Percentiles rank a stretch among this genome's conserved stretches.
These are phyloP conservation scores for Thyatira batis DNA, from an alignment of 2,888 invertebrate genomes.

Conservation along the genomic window DNA sequence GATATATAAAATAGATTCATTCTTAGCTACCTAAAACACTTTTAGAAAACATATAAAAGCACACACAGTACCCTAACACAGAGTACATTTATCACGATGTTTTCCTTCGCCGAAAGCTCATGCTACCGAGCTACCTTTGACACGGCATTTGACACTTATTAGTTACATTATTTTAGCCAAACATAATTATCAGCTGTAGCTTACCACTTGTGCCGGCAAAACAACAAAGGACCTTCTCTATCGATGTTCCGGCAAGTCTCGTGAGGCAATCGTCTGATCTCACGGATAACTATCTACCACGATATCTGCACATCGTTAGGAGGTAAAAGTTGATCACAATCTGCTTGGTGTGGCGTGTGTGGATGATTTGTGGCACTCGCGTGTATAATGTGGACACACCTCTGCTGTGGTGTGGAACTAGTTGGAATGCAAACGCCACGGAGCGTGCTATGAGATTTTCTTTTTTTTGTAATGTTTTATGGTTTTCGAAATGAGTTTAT, in stretches of 20 bases:
- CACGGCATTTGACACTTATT: no score
- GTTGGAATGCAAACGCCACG: not conserved
- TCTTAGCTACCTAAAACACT: no score
- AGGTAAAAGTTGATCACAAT: slow-evolving; percentile 31
- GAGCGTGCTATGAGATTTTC: not conserved
- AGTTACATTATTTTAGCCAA: no score
- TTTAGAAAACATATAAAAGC: no score
- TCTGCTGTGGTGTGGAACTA: slow-evolving; percentile 16
- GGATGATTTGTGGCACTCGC: slow-evolving; percentile 33
- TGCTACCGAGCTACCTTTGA: no score
- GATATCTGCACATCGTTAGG: slow-evolving; percentile 36
- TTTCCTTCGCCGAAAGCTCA: no score
- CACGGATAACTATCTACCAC: slow-evolving; percentile 14
- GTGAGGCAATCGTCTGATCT: slow-evolving; percentile 15
- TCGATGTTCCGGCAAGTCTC: slow-evolving; percentile 22
- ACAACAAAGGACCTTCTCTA: slow-evolving; percentile 23
- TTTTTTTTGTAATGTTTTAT: not conserved
- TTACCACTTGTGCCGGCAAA: slow-evolving; percentile 12
- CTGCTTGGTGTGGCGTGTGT: slow-evolving; percentile 21
- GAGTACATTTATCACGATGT: no score
- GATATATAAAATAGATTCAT: no score
- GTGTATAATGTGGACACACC: slow-evolving; percentile 16
- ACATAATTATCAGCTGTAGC: not conserved
- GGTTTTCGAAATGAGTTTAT: not conserved
- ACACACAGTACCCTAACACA: no score